A percentile compares a stretch with the other conserved stretches of the same genome.
Evolutionary conservation across 2,797 vertebrate genomes (phyloP).

Genomic region (Heteromormyrus szaboi): DNA sequence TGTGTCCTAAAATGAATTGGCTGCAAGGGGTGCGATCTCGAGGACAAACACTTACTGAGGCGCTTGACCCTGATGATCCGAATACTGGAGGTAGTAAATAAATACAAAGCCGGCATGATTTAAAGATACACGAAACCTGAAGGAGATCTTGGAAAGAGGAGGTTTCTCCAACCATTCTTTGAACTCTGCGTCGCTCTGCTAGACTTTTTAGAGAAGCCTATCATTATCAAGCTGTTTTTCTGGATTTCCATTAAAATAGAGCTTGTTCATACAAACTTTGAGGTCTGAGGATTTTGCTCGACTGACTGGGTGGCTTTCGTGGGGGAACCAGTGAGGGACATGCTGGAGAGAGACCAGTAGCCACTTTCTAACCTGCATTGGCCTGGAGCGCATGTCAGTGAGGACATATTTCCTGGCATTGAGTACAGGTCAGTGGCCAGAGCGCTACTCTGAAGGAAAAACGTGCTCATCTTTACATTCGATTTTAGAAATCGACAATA

Average conservation of each 20-base stretch:
- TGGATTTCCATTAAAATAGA: slow-evolving; percentile 54
- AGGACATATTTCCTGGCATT: slow-evolving; percentile 75
- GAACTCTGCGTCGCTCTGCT: slow-evolving; percentile 37
- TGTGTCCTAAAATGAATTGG: slow-evolving; percentile 40
- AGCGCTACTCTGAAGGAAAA: slow-evolving; percentile 48
- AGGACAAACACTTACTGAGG: slow-evolving; percentile 56
- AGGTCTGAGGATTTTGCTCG: slow-evolving; percentile 55
- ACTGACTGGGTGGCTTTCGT: slow-evolving; percentile 58
- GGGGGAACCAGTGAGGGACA: slow-evolving; percentile 52
- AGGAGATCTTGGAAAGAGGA: slow-evolving; percentile 49
- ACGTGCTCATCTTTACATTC: not conserved
- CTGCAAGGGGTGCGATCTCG: slow-evolving; percentile 44
- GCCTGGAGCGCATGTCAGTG: slow-evolving; percentile 70
- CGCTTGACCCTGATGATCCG: slow-evolving; percentile 50
- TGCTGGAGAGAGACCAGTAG: slow-evolving; percentile 46
- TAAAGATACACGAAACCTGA: slow-evolving; percentile 35
- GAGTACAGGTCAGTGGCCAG: slow-evolving; percentile 69
- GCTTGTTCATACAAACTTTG: slow-evolving; percentile 65
- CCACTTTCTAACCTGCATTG: slow-evolving; percentile 72
- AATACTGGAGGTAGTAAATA: slow-evolving; percentile 56
- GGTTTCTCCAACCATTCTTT: slow-evolving; percentile 40
- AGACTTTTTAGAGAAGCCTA: slow-evolving; percentile 45
- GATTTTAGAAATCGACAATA: not conserved
- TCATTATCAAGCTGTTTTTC: slow-evolving; percentile 56
- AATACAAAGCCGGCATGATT: slow-evolving; percentile 48